Conservation (phyloP, 1,140 invertebrate species). For the Euglossa dilemma region DNA sequence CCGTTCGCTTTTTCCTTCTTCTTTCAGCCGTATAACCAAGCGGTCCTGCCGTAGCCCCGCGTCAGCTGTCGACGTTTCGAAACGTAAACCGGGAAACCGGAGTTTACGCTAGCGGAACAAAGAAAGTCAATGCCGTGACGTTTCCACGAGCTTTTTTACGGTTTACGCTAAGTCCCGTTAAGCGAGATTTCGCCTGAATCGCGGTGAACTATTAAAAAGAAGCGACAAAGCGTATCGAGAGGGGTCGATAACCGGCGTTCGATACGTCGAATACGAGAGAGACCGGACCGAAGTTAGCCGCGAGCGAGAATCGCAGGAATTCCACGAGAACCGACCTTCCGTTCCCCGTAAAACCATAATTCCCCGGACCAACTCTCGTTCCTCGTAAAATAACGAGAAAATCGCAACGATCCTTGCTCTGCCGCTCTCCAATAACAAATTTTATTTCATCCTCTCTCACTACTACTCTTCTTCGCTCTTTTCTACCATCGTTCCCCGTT, state of each 20-base stretch:
- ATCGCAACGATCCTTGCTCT: conserved; percentile 26
- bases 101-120: conserved; percentile 58
- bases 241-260: conserved; percentile 58
- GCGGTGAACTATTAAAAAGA: conserved; percentile 48
- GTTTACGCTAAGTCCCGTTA: conserved; percentile 74
- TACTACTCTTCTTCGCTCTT: neutral
- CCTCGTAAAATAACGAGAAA: conserved; percentile 15
- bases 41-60: neutral
- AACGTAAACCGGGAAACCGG: neutral
- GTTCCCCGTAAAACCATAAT: conserved; percentile 39
- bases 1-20: neutral
- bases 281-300: neutral
- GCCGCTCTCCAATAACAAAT: neutral
- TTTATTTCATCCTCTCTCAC: neutral
- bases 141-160: conserved; percentile 60
- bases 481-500: neutral
- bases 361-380: neutral
- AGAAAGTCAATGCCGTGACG: conserved; percentile 64
- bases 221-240: conserved; percentile 64
- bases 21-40: neutral
- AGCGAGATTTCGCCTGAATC: conserved; percentile 55
- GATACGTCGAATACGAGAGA: conserved; percentile 47
- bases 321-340: conserved; percentile 1
- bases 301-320: conserved; percentile 17
- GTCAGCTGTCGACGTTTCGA: conserved; percentile 1